phyloP scores from a whole-genome alignment of 1,140 invertebrate species.

The Lasaia peninsularis region DNA sequence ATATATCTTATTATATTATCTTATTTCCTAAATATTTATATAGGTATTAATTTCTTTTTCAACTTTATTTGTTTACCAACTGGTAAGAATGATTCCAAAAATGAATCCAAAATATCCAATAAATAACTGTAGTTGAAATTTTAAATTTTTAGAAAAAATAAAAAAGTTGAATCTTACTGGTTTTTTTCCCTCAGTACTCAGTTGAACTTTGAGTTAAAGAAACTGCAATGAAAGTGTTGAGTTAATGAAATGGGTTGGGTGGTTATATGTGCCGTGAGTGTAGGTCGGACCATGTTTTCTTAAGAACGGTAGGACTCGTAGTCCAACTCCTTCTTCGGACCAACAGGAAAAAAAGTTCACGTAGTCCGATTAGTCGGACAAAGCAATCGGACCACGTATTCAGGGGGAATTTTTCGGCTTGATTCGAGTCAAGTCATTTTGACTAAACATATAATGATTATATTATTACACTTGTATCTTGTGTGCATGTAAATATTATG shows the following conservation, averaged over 20 bases:
- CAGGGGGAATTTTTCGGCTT: too few species aligned
- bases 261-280: neutral
- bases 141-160: neutral
- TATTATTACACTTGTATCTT: too few species aligned
- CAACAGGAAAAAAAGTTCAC: too few species aligned
- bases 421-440: too few species aligned
- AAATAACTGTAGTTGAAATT: neutral
- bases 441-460: too few species aligned
- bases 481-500: too few species aligned
- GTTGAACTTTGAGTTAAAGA: neutral
- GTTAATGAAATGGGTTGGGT: neutral
- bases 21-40: neutral
- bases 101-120: neutral
- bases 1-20: too few species aligned
- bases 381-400: too few species aligned
- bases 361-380: too few species aligned
- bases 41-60: neutral
- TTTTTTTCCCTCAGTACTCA: too few species aligned
- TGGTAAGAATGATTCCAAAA: neutral
- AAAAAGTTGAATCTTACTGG: neutral
- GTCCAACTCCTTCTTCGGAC: neutral
- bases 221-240: neutral
- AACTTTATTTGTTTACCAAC: neutral
- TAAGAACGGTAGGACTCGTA: neutral
- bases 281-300: neutral